Percentiles rank a stretch among this genome's conserved stretches.
Conservation (phyloP, 1,140 invertebrate species). For the Macrobrachium nipponense region DNA sequence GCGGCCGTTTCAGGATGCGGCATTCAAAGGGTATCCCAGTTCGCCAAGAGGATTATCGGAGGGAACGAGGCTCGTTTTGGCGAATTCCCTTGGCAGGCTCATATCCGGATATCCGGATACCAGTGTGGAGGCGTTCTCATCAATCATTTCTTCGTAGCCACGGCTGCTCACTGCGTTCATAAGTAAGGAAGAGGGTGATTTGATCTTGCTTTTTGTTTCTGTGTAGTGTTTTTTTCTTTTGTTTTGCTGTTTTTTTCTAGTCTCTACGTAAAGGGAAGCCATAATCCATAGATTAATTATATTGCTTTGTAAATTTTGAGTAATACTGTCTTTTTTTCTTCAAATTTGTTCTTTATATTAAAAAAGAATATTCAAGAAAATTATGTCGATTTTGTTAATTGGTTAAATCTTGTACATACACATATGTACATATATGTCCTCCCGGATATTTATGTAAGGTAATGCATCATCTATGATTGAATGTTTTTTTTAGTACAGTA, state of each 20-base stretch:
- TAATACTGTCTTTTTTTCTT: no score
- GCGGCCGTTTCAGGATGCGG: constrained; percentile 73
- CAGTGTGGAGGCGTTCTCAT: constrained; percentile 83
- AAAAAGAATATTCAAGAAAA: no score
- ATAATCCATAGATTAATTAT: no score
- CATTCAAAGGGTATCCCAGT: constrained; percentile 69
- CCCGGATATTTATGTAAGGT: neutral
- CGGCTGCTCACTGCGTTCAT: constrained; percentile 81
- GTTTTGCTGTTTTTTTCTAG: no score
- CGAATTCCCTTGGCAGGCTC: constrained; percentile 88
- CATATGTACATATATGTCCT: neutral
- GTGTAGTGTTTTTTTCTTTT: neutral
- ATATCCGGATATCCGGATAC: constrained; percentile 83
- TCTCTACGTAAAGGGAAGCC: no score
- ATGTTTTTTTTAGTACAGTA: neutral
- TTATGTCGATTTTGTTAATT: no score
- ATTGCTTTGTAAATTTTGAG: no score
- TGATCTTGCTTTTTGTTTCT: neutral
- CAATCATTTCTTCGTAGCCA: constrained; percentile 74
- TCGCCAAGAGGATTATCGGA: constrained; percentile 82
- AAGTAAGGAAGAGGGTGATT: constrained; percentile 65
- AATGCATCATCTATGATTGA: neutral
- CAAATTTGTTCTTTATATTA: no score
- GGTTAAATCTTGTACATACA: neutral
- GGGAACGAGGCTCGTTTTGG: constrained; percentile 72